Evolutionary conservation across 2,113 vertebrate genomes (phyloP).

Genomic region (Acrocephalus kingi): DNA sequence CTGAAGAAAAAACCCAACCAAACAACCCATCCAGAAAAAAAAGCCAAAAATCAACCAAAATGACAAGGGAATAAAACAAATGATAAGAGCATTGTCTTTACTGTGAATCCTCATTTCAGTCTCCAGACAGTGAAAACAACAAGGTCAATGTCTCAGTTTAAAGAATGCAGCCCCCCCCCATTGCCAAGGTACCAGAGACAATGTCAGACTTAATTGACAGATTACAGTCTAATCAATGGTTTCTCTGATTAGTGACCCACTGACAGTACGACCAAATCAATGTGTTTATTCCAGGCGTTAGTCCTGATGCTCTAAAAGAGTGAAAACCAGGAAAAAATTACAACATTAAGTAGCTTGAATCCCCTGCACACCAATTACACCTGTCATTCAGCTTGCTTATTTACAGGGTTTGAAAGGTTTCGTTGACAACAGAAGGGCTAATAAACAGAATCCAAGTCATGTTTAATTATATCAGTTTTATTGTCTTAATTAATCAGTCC

Average conservation of each 20-base stretch:
- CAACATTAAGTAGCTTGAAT: not conserved
- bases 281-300: not conserved
- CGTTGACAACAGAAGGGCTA: constrained; percentile 33
- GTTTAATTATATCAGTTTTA: constrained; percentile 55
- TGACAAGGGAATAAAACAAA: not conserved
- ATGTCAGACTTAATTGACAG: constrained; percentile 53
- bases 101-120: not conserved
- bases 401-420: constrained; percentile 42
- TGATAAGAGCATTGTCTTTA: not conserved
- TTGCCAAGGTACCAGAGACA: not conserved
- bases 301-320: constrained; percentile 1
- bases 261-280: constrained; percentile 48
- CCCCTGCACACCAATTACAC: not conserved
- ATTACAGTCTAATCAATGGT: constrained; percentile 58
- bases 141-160: constrained; percentile 7
- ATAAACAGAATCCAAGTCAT: constrained; percentile 35
- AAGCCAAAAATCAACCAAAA: not conserved
- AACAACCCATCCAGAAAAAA: not conserved
- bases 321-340: constrained; percentile 23
- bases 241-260: constrained; percentile 53
- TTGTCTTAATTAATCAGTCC: constrained; percentile 53
- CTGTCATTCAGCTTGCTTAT: constrained; percentile 34
- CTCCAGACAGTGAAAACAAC: not conserved
- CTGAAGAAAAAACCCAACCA: not conserved
- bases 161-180: not conserved